Evolutionary conservation across 2,113 vertebrate species (phyloP).

Genomic region (Suncus etruscus): DNA sequence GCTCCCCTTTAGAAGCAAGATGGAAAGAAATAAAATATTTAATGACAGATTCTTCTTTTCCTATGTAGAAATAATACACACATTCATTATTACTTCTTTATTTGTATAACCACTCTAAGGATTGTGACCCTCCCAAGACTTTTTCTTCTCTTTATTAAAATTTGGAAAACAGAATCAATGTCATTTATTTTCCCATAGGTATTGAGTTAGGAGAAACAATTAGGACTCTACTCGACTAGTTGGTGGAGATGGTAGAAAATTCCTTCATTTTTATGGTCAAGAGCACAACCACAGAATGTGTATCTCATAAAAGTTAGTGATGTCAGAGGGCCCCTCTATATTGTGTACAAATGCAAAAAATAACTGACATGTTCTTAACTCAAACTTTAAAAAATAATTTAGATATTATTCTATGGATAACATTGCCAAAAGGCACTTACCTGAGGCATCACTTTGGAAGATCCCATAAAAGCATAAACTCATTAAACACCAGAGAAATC

Average conservation of each 20-base stretch:
- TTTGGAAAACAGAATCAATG: not conserved
- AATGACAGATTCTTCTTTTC: not conserved
- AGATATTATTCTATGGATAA: not conserved
- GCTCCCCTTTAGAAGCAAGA: not conserved
- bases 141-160: not conserved
- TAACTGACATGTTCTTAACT: constrained; percentile 33
- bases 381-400: not conserved
- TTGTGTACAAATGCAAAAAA: not conserved
- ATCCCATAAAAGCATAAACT: constrained; percentile 80
- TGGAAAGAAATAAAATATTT: not conserved
- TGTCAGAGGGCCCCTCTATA: not conserved
- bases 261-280: not conserved
- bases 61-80: not conserved
- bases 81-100: not conserved
- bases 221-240: not conserved
- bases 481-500: constrained; percentile 76
- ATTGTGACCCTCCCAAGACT: not conserved
- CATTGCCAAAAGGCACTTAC: constrained; percentile 80
- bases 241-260: not conserved
- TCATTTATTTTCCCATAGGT: not conserved
- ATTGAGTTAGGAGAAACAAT: not conserved
- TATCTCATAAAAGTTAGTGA: not conserved
- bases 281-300: not conserved
- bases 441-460: constrained; percentile 75
- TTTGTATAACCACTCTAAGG: not conserved